These are phyloP conservation scores for Ginglymostoma cirratum DNA, from an alignment of 2,113 vertebrate genomes.

Conservation along the genomic window DNA sequence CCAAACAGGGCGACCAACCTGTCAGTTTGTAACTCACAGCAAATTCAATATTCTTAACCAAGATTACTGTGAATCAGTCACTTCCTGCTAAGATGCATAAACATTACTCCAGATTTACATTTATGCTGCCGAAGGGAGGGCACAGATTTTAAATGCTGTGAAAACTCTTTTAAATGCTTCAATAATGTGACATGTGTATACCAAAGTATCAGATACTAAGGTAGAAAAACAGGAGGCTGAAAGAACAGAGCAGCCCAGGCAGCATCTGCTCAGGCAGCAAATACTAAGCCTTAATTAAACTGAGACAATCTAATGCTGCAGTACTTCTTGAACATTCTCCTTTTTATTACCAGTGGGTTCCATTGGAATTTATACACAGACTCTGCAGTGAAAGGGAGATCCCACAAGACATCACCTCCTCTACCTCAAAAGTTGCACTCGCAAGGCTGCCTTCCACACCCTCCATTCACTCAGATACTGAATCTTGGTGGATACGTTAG, in stretches of 20 bases:
- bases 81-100: background rate
- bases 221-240: too few relatives aligned
- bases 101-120: background rate
- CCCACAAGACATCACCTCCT: too few relatives aligned
- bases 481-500: too few relatives aligned
- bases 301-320: slow-evolving; percentile 16
- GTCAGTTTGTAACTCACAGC: background rate
- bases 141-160: background rate
- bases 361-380: too few relatives aligned
- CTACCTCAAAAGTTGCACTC: too few relatives aligned
- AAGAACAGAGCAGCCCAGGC: too few relatives aligned
- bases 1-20: background rate
- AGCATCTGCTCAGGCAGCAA: background rate
- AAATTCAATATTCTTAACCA: background rate
- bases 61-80: background rate
- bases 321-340: background rate
- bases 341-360: background rate
- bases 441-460: too few relatives aligned
- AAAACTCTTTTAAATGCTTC: slow-evolving; percentile 11
- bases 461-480: too few relatives aligned
- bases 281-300: background rate
- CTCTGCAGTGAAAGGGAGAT: too few relatives aligned
- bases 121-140: background rate
- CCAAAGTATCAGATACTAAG: background rate
- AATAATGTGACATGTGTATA: background rate